Conservation (phyloP, 64 coral and sea anemone species). For the Pachyseris speciosa region DNA sequence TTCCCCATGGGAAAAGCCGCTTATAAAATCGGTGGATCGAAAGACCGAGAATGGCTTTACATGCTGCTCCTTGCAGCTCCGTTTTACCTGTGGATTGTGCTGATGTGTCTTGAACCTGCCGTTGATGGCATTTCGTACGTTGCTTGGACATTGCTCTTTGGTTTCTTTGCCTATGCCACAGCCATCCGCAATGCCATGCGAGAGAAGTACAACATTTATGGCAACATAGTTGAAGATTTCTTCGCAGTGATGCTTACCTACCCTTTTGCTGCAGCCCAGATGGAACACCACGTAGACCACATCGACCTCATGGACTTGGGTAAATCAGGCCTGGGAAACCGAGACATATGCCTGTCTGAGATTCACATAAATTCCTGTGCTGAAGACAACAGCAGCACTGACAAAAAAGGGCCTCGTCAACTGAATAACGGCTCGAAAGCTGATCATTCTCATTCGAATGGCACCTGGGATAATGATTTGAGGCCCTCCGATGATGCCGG, state of each 20-base stretch:
- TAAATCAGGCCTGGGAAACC: neutral
- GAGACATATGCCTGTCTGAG: neutral
- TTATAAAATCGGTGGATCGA: constrained; percentile 1
- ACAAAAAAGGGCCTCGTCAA: too few relatives aligned
- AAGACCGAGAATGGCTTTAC: neutral
- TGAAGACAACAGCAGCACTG: neutral
- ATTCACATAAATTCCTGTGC: neutral
- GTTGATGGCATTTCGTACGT: neutral
- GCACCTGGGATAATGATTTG: too few relatives aligned
- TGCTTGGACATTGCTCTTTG: constrained; percentile 6
- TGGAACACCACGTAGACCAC: constrained; percentile 17
- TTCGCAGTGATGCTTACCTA: constrained; percentile 40
- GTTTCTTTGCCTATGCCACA: constrained; percentile 28
- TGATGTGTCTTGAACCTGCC: neutral
- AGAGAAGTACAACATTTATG: constrained; percentile 32
- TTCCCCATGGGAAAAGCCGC: constrained; percentile 13
- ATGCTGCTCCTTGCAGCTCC: constrained; percentile 11
- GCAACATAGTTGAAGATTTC: constrained; percentile 49
- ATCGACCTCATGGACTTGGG: neutral
- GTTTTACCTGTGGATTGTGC: constrained; percentile 46
- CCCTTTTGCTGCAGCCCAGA: constrained; percentile 23
- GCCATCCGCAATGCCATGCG: constrained; percentile 31
- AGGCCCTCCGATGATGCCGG: too few relatives aligned
- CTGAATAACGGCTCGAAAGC: too few relatives aligned
- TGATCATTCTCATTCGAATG: too few relatives aligned